Conservation (phyloP, 35 echinoderm and acorn worm genomes). For the Diadema setosum region DNA sequence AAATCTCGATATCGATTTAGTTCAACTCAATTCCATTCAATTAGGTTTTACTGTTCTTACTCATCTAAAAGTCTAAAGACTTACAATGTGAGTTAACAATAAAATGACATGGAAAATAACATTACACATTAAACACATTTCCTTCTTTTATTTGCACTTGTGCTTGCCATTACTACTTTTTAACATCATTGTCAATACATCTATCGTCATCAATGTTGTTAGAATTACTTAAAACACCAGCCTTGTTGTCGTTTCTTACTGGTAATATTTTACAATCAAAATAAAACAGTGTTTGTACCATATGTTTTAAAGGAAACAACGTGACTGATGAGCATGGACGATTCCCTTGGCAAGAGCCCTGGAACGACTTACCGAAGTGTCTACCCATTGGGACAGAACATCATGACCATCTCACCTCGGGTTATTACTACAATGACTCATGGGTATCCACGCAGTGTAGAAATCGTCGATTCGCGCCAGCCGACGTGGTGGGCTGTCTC, state of each 20-base stretch:
- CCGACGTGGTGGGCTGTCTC: not conserved
- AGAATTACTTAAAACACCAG: not conserved
- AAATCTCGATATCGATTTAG: no score
- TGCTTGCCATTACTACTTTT: no score
- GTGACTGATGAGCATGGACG: not conserved
- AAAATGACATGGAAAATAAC: no score
- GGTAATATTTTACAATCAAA: not conserved
- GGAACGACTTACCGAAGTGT: not conserved
- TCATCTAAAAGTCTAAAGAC: no score
- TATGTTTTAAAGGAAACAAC: not conserved
- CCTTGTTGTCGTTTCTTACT: not conserved
- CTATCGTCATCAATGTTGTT: no score
- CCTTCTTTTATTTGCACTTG: no score
- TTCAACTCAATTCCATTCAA: no score
- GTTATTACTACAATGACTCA: not conserved
- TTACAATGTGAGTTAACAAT: no score
- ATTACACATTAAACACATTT: no score
- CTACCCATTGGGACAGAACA: not conserved
- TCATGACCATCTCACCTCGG: not conserved
- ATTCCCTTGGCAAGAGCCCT: not conserved
- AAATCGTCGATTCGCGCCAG: not conserved
- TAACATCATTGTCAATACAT: no score
- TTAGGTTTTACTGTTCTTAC: no score
- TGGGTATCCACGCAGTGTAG: constrained; percentile 37
- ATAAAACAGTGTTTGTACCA: not conserved